phyloP scores from a whole-genome alignment of 2,797 vertebrate genomes.

The Acanthornis magna region DNA sequence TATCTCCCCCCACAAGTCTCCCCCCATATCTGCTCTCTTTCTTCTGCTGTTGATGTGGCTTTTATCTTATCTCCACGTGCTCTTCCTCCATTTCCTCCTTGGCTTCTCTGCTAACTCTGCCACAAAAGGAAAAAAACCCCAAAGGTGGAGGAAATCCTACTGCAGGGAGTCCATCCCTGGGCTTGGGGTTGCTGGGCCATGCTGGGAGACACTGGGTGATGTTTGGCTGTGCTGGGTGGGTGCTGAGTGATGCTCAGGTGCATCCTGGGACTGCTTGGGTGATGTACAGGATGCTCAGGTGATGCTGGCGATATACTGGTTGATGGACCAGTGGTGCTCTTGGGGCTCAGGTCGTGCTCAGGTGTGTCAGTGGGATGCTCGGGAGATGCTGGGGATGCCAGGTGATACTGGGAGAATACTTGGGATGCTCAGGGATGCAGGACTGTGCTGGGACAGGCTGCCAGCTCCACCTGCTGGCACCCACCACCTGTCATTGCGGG shows the following conservation, averaged over 20 bases:
- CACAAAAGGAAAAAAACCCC: not conserved
- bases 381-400: not conserved
- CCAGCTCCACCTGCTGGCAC: constrained; percentile 58
- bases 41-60: not conserved
- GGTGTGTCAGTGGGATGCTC: not conserved
- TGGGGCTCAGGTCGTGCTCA: not conserved
- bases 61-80: constrained; percentile 12
- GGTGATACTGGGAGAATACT: too few species aligned
- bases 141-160: not conserved
- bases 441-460: not conserved
- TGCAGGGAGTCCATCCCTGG: too few species aligned
- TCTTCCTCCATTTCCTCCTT: constrained; percentile 29
- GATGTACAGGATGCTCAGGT: not conserved
- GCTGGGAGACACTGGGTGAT: too few species aligned
- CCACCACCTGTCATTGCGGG: fast-evolving
- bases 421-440: not conserved
- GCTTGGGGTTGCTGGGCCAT: not conserved
- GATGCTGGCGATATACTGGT: not conserved
- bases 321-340: not conserved
- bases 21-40: not conserved
- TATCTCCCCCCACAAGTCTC: not conserved
- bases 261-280: not conserved
- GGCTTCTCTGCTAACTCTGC: not conserved
- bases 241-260: not conserved
- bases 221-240: not conserved